Evolutionary conservation across 2,888 invertebrate species (phyloP).

Genomic region (Nemurella pictetii): DNA sequence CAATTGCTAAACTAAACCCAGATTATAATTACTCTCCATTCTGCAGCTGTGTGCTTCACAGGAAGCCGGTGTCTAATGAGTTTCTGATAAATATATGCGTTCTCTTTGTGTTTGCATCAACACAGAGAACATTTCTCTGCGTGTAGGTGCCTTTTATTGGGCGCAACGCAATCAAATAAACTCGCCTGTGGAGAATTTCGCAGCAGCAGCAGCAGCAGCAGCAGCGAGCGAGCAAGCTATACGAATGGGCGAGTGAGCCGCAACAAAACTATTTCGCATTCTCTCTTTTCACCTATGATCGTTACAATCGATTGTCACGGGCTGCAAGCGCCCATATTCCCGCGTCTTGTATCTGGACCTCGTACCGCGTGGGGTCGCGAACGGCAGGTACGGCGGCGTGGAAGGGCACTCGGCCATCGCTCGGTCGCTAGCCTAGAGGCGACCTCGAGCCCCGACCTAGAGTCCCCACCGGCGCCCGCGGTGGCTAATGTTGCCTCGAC

Average conservation of each 20-base stretch:
- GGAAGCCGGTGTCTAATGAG: neutral
- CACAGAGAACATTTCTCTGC: neutral
- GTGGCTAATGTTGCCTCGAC: neutral
- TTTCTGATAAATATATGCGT: neutral
- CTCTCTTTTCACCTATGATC: constrained; percentile 12
- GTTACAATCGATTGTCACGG: neutral
- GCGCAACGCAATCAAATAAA: constrained; percentile 7
- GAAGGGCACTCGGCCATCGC: neutral
- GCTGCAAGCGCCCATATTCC: neutral
- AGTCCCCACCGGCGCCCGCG: neutral
- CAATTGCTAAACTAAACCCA: neutral
- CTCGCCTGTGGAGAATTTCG: neutral
- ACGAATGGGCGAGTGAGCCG: neutral
- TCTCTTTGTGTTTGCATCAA: neutral
- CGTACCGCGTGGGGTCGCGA: neutral
- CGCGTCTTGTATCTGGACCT: neutral
- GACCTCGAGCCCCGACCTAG: neutral
- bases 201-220: too few relatives aligned
- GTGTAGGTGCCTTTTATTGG: neutral
- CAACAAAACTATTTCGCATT: neutral
- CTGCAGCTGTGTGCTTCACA: neutral
- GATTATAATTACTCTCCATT: neutral
- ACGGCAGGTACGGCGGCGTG: neutral
- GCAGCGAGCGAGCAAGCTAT: neutral
- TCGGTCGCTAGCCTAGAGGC: neutral